Percentiles rank a stretch among this genome's conserved stretches.
Conservation (phyloP, 2,797 vertebrate species). For the Ciconia nigra region DNA sequence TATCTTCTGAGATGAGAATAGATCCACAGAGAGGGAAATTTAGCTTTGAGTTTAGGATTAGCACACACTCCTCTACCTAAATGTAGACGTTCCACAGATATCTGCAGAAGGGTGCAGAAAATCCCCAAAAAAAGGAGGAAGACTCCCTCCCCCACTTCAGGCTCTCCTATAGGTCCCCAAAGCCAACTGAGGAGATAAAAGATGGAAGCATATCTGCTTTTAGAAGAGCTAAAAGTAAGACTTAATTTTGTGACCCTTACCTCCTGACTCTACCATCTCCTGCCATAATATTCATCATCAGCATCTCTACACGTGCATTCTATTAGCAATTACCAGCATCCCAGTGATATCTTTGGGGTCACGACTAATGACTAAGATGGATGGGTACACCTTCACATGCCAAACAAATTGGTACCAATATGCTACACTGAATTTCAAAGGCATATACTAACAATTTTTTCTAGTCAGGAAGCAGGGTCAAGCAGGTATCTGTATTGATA, state of each 20-base stretch:
- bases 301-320: neutral
- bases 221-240: neutral
- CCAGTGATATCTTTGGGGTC: neutral
- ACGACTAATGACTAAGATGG: neutral
- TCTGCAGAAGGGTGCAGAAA: neutral
- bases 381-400: neutral
- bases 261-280: neutral
- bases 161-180: neutral
- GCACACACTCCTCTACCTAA: neutral
- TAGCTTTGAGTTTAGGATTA: neutral
- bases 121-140: neutral
- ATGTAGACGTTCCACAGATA: neutral
- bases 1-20: neutral
- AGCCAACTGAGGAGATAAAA: neutral
- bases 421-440: neutral
- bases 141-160: accelerated
- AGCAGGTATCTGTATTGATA: neutral
- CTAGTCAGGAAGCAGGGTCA: neutral
- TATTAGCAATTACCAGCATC: neutral
- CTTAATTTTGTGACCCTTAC: neutral
- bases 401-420: neutral
- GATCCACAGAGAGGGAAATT: neutral
- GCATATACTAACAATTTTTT: neutral
- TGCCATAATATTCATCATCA: neutral
- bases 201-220: neutral